Evolutionary conservation across 2,113 vertebrate species (phyloP), one percentile per base, ranked within the genome.

Genomic region (Syngnathus floridae): DNA sequence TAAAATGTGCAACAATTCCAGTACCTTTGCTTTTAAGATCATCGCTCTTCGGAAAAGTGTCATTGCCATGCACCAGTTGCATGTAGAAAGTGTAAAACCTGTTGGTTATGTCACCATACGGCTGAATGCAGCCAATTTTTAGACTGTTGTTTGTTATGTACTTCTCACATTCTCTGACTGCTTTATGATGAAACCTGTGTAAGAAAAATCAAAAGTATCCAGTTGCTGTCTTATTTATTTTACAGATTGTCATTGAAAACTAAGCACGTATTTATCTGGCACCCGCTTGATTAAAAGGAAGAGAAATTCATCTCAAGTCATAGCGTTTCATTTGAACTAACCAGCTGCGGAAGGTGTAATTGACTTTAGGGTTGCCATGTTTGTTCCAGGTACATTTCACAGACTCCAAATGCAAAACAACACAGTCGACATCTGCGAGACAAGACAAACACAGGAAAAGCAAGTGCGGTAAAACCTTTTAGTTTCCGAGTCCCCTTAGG

Each of bases 341-440:
- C 85, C 76, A 0, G 69, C 76, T 60, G 12, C 4, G 10, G 67
- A 87, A 85, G 65, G 70, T 85, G 71, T 81, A 84, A 55, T 81
- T 85, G 73, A 73, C 62, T 1, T 57, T 17, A 31, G 76, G 75
- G 22, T 63, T 55, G 55, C 31, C 36, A 4, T 45, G 8, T 4
- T 12, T 22, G 21, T 75, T 70, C 85, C 85, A 87, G 54, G 16
- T 41, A 67, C 85, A 87, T 9, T 51, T n/a, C 14, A 87, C 52
- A 59, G 69, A 12, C 62, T 82, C 0, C 49, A 79, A 46, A 69
- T 85, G 31, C 21, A 82, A 3, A 51, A 87, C 26, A 38, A 76
- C 12, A 67, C 85, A 87, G 0, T 78, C 59, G 35, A 74, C 70
- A 56, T 81, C 85, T 87, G 72, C 57, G 26, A 31, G 26, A 31